These are phyloP conservation scores for Noctua janthe DNA, from an alignment of 2,888 invertebrate species.

Conservation along the genomic window DNA sequence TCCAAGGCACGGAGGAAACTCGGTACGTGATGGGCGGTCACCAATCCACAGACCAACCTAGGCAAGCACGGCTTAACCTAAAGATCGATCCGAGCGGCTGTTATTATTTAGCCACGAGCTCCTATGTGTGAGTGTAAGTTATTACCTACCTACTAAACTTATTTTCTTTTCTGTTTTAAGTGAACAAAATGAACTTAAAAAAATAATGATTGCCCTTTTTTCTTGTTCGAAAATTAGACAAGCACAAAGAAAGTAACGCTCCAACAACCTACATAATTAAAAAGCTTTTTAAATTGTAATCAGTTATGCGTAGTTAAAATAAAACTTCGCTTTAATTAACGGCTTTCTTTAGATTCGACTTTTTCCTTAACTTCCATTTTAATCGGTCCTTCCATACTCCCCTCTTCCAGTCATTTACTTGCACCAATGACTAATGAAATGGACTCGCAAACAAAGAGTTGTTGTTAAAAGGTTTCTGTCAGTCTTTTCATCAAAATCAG, in stretches of 20 bases:
- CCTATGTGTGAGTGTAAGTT: too few relatives aligned
- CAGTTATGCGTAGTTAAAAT: constrained; percentile 43
- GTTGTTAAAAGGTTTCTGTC: constrained; percentile 34
- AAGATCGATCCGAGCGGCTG: too few relatives aligned
- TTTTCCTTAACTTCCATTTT: constrained; percentile 35
- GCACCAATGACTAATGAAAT: constrained; percentile 61
- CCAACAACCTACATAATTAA: constrained; percentile 23
- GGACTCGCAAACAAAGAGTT: constrained; percentile 47
- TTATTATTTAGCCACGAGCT: too few relatives aligned
- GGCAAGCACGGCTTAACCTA: too few relatives aligned
- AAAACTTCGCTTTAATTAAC: constrained; percentile 34
- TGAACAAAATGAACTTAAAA: neutral
- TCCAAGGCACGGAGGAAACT: too few relatives aligned
- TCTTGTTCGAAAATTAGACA: neutral
- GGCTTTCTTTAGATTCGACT: constrained; percentile 27
- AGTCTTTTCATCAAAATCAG: constrained; percentile 41
- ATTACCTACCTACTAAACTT: neutral
- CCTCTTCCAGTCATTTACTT: constrained; percentile 34
- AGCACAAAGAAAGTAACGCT: constrained; percentile 18
- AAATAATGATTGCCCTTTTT: neutral
- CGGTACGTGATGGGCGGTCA: too few relatives aligned
- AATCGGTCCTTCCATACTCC: constrained; percentile 18
- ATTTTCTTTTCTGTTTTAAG: neutral
- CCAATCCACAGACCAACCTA: too few relatives aligned
- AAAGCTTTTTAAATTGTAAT: constrained; percentile 31